A percentile compares a stretch with the other conserved stretches of the same genome.
phyloP scores from a whole-genome alignment of 2,797 vertebrate species.

The Setipinna tenuifilis region DNA sequence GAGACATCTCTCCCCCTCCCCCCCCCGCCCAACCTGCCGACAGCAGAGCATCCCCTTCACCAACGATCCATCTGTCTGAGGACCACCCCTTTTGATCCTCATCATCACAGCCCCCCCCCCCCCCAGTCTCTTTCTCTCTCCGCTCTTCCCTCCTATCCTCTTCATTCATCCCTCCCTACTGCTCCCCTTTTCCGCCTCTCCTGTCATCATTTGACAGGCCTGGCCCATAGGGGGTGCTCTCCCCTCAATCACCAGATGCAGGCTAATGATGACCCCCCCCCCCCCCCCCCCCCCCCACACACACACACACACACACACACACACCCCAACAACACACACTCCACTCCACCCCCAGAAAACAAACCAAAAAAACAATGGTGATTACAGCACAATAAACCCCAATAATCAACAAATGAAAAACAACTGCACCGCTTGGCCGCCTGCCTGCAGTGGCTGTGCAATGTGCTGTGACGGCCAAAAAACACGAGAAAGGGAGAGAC shows the following conservation, averaged over 20 bases:
- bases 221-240: slow-evolving; percentile 8
- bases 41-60: not conserved
- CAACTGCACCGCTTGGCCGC: slow-evolving; percentile 12
- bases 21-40: not conserved
- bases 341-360: not conserved
- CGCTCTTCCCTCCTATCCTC: no score
- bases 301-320: not conserved
- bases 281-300: not conserved
- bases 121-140: no score
- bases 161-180: no score
- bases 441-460: slow-evolving; percentile 19
- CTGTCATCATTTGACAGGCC: not conserved
- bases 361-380: not conserved
- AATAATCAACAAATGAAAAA: slow-evolving; percentile 26
- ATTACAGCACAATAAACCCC: slow-evolving; percentile 26
- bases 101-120: not conserved
- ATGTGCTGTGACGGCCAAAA: not conserved
- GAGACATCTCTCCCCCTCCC: not conserved
- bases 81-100: not conserved
- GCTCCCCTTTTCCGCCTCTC: not conserved
- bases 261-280: not conserved
- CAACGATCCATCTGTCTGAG: not conserved
- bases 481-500: not conserved
- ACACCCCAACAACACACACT: not conserved
- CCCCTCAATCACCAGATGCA: not conserved